Evolutionary conservation across 2,888 invertebrate species (phyloP), one percentile per base, ranked within the genome.

Genomic region (Hipparchia semele): DNA sequence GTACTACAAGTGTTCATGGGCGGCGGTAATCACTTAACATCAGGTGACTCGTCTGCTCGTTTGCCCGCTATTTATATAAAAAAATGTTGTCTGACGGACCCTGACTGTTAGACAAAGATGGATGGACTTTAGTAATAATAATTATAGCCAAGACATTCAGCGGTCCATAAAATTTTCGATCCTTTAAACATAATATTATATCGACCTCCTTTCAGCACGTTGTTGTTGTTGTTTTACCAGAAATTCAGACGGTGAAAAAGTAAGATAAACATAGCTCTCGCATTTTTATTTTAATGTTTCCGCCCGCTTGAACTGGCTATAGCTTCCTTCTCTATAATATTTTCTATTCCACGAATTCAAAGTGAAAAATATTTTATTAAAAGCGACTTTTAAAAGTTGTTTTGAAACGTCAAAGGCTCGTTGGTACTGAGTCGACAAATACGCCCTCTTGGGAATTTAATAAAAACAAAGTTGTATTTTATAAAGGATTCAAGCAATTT

Each of bases 351-450:
- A 39, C 49, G 53, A 65, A 65, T 65, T 65, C 12, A 65, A 65
- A 65, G 33, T 23, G 53, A 65, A 65, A 65, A 13, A 62, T 33
- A 53, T 65, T 65, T 65, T 39, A 65, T 53, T 65, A 33, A 65
- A 53, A 65, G 65, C 10, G 23, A 10, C 9, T 12, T 33, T 53
- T 65, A 10, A 33, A 53, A 33, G 65, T 33, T 53, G 53, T 65
- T 65, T 65, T 65, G 65, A 53, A 65, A 12, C 65, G 51, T 13
- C 53, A 65, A 65, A 65, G 51, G 53, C 53, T 33, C 33, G 51
- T 65, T 9, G 33, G 51, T 53, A 12, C 65, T 33, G 10, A 53
- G 33, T 53, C 65, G 33, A 53, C 65, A 53, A 65, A 64, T 49
- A 64, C 13, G 51, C 49, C 9, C 23, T 10, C 64, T 64, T 64